Evolutionary conservation across 1,140 invertebrate genomes (phyloP).

Genomic region (Aethina tumida): DNA sequence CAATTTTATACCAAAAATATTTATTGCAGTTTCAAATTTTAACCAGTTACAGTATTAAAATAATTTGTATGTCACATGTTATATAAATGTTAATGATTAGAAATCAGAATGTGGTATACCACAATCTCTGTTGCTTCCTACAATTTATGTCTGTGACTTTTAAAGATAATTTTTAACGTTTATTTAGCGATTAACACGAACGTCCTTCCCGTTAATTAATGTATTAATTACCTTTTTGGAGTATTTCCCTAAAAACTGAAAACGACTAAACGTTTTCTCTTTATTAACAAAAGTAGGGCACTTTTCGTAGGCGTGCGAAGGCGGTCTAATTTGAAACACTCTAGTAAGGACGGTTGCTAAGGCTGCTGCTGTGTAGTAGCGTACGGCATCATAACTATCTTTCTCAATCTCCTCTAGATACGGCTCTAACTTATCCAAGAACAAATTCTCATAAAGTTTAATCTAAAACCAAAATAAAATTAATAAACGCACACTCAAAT

Average conservation of each 20-base stretch:
- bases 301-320: constrained; percentile 48
- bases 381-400: constrained; percentile 53
- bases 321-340: constrained; percentile 55
- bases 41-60: too few relatives aligned
- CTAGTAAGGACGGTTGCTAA: constrained; percentile 69
- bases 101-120: too few relatives aligned
- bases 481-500: too few relatives aligned
- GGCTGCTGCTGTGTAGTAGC: constrained; percentile 63
- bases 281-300: constrained; percentile 73
- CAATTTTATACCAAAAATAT: too few relatives aligned
- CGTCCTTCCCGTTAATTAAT: too few relatives aligned
- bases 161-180: constrained; percentile 12
- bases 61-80: too few relatives aligned
- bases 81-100: too few relatives aligned
- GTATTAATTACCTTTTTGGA: constrained; percentile 49
- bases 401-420: constrained; percentile 65
- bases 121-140: too few relatives aligned
- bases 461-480: too few relatives aligned
- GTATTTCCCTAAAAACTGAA: constrained; percentile 56
- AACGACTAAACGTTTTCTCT: constrained; percentile 67
- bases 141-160: too few relatives aligned
- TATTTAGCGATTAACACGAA: constrained; percentile 11
- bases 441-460: constrained; percentile 61
- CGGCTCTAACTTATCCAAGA: constrained; percentile 62
- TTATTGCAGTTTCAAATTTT: too few relatives aligned